Percentiles rank a stretch among this genome's conserved stretches.
These are phyloP conservation scores for Neocrepidodera transversa DNA, from an alignment of 2,888 invertebrate genomes.

Conservation along the genomic window DNA sequence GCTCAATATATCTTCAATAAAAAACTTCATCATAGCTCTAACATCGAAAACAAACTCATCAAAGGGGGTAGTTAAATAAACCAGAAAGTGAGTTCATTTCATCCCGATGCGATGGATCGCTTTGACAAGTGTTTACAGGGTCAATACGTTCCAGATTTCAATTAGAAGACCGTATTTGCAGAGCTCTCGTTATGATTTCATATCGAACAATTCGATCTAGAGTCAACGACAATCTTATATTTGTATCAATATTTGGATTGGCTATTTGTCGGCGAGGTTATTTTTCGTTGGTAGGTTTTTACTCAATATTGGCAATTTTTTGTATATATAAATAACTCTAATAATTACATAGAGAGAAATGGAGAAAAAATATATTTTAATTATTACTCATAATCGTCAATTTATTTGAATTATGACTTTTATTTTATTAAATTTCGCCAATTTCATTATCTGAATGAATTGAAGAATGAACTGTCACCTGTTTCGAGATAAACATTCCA, in stretches of 20 bases:
- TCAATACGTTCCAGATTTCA: conserved; percentile 61
- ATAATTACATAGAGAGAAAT: too few species aligned
- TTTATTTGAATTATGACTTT: too few species aligned
- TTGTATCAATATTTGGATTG: conserved; percentile 40
- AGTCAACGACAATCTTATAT: conserved; percentile 49
- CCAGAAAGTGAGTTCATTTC: conserved; percentile 48
- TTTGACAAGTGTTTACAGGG: conserved; percentile 61
- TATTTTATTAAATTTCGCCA: too few species aligned
- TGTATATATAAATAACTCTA: too few species aligned
- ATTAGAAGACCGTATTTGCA: conserved; percentile 61
- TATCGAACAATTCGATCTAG: conserved; percentile 56
- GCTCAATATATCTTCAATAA: conserved; percentile 49
- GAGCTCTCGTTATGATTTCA: conserved; percentile 62
- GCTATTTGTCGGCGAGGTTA: conserved; percentile 30
- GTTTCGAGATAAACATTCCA: conserved; percentile 34
- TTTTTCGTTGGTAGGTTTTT: too few species aligned
- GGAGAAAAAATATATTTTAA: too few species aligned
- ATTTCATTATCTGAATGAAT: too few species aligned
- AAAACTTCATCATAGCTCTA: conserved; percentile 54
- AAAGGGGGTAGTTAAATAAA: conserved; percentile 53
- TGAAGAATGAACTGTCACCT: too few species aligned
- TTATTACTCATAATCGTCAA: too few species aligned
- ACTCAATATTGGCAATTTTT: too few species aligned
- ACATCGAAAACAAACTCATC: conserved; percentile 57
- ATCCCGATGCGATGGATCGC: conserved; percentile 57